These are phyloP conservation scores for Pungitius pungitius DNA, from an alignment of 2,113 vertebrate genomes.

Conservation along the genomic window DNA sequence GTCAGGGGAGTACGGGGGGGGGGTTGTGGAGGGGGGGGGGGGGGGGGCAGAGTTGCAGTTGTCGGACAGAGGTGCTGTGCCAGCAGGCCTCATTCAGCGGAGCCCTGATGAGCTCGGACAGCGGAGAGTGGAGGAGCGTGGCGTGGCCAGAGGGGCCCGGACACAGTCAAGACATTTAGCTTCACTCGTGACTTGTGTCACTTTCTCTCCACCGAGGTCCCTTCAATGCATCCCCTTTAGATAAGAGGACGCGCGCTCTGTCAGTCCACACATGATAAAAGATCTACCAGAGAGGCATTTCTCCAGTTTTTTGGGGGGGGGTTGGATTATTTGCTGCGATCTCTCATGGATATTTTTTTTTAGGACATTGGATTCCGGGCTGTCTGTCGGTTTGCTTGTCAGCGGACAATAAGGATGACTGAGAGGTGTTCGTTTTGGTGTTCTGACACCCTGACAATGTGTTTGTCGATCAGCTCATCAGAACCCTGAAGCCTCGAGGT, in stretches of 20 bases:
- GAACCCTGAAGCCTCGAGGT: slow-evolving; percentile 62
- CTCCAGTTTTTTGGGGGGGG: slow-evolving; percentile 44
- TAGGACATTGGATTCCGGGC: slow-evolving; percentile 37
- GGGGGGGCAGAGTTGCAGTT: slow-evolving; percentile 67
- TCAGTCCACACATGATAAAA: slow-evolving; percentile 71
- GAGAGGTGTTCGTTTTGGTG: slow-evolving; percentile 60
- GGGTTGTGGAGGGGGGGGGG: slow-evolving; percentile 24
- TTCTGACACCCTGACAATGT: slow-evolving; percentile 65
- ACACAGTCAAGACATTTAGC: slow-evolving; percentile 83
- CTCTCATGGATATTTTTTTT: slow-evolving; percentile 51
- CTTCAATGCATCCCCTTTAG: slow-evolving; percentile 75
- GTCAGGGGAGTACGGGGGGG: slow-evolving; percentile 6
- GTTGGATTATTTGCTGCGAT: not conserved
- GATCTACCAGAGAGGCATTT: slow-evolving; percentile 74
- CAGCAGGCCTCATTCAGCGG: slow-evolving; percentile 80
- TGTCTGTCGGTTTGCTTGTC: slow-evolving; percentile 56
- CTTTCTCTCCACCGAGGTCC: slow-evolving; percentile 77
- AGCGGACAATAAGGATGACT: slow-evolving; percentile 56
- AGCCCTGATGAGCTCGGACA: slow-evolving; percentile 78
- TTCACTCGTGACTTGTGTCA: slow-evolving; percentile 82
- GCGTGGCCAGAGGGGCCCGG: slow-evolving; percentile 71
- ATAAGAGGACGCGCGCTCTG: slow-evolving; percentile 73
- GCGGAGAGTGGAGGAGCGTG: slow-evolving; percentile 69
- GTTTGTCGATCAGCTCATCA: slow-evolving; percentile 69
- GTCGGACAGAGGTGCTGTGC: slow-evolving; percentile 82